These are phyloP conservation scores for Semnopithecus entellus DNA, from an alignment of 2,113 vertebrate genomes.

Conservation along the genomic window DNA sequence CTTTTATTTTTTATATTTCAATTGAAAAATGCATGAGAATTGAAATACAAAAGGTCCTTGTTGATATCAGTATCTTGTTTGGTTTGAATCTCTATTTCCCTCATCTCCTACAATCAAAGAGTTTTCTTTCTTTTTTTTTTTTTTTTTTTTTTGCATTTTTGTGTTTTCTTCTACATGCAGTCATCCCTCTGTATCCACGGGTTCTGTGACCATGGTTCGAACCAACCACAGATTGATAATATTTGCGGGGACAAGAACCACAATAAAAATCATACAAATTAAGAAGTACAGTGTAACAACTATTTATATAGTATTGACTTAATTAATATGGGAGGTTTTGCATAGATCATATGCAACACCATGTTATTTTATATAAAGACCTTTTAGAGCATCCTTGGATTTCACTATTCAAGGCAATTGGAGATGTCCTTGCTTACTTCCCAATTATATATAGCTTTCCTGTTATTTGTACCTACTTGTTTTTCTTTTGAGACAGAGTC, in stretches of 20 bases:
- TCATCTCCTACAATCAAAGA: not conserved
- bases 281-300: not conserved
- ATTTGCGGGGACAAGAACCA: not conserved
- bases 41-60: not conserved
- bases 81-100: not conserved
- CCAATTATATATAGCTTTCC: too few species aligned
- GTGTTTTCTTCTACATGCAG: not conserved
- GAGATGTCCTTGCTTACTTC: too few species aligned
- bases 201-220: not conserved
- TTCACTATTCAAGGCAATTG: too few species aligned
- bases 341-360: too few species aligned
- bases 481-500: too few species aligned
- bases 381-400: too few species aligned
- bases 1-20: conserved; percentile 13
- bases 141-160: not conserved
- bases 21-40: not conserved
- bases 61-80: not conserved
- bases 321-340: too few species aligned
- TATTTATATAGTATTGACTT: not conserved
- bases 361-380: too few species aligned
- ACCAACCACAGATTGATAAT: not conserved
- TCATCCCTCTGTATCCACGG: not conserved
- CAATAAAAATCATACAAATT: not conserved
- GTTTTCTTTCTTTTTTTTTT: not conserved
- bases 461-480: too few species aligned